Percentiles rank a stretch among this genome's conserved stretches.
phyloP scores from a whole-genome alignment of 2,113 vertebrate species.

The Casuarius casuarius region DNA sequence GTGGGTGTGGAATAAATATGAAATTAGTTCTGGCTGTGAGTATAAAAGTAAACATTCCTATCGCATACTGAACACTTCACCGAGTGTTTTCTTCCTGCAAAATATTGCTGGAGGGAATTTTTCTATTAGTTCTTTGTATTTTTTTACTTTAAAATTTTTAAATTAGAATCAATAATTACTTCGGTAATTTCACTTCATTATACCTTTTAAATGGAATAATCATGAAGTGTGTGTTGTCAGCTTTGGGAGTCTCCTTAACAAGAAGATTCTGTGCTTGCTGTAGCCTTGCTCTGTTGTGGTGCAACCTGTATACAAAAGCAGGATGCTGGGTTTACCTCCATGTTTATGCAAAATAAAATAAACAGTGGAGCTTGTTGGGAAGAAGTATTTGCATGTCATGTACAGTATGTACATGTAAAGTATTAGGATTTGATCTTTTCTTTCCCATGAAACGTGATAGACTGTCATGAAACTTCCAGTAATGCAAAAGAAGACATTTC shows the following conservation, averaged over 20 bases:
- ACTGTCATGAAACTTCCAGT: background rate
- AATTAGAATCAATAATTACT: background rate
- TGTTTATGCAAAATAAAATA: background rate
- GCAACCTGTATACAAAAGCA: background rate
- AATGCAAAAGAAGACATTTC: background rate
- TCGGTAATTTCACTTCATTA: background rate
- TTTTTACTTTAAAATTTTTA: background rate
- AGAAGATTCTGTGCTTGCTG: background rate
- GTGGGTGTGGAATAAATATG: slow-evolving; percentile 23
- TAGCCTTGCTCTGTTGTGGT: background rate
- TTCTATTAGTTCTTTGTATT: background rate
- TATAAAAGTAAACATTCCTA: slow-evolving; percentile 22
- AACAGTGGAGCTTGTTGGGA: background rate
- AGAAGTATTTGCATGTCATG: background rate
- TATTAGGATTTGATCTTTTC: background rate
- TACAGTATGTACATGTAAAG: background rate
- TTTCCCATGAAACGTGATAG: background rate
- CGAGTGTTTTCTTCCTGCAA: background rate
- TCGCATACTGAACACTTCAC: background rate
- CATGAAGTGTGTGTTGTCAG: background rate
- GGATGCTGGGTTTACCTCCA: background rate
- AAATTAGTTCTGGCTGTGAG: slow-evolving; percentile 15
- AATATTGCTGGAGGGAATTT: background rate
- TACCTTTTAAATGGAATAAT: background rate
- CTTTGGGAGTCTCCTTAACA: background rate